Percentiles rank a stretch among this genome's conserved stretches.
phyloP scores from a whole-genome alignment of 1,140 invertebrate genomes.

The Brevipalpus yothersi region DNA sequence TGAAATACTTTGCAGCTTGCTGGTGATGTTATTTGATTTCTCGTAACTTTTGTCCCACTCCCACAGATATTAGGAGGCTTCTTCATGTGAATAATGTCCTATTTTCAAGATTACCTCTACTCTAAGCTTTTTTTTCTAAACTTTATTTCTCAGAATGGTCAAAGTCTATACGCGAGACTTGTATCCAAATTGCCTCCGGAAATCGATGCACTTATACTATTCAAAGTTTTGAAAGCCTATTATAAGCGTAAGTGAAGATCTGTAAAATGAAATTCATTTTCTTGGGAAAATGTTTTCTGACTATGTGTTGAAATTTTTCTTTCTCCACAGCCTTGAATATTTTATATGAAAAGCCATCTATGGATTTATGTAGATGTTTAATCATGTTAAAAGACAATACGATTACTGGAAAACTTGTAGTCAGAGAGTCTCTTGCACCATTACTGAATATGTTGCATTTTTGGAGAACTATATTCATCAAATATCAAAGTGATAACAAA shows the following conservation, averaged over 20 bases:
- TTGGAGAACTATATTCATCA: slow-evolving; percentile 29
- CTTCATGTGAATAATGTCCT: too few species aligned
- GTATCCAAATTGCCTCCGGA: slow-evolving; percentile 26
- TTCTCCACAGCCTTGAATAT: slow-evolving; percentile 19
- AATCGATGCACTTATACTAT: slow-evolving; percentile 32
- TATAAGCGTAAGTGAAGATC: slow-evolving; percentile 26
- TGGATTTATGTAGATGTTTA: slow-evolving; percentile 35
- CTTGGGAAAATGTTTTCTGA: background rate
- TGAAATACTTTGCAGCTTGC: too few species aligned
- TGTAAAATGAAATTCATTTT: background rate
- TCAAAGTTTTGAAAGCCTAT: slow-evolving; percentile 31
- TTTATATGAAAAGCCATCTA: slow-evolving; percentile 26
- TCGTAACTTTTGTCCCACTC: too few species aligned
- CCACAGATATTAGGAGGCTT: too few species aligned
- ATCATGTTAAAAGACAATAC: slow-evolving; percentile 38
- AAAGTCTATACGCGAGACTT: slow-evolving; percentile 2
- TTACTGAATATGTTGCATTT: slow-evolving; percentile 36
- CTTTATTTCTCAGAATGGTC: background rate
- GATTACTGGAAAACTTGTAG: slow-evolving; percentile 32
- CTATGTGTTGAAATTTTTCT: background rate
- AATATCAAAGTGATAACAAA: slow-evolving; percentile 29
- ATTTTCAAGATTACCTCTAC: too few species aligned
- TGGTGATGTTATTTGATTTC: too few species aligned
- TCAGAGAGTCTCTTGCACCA: slow-evolving; percentile 28
- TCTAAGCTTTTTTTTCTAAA: background rate